Evolutionary conservation across 2,888 invertebrate genomes (phyloP), one percentile per base, ranked within the genome.

Genomic region (Drosophila koepferae): DNA sequence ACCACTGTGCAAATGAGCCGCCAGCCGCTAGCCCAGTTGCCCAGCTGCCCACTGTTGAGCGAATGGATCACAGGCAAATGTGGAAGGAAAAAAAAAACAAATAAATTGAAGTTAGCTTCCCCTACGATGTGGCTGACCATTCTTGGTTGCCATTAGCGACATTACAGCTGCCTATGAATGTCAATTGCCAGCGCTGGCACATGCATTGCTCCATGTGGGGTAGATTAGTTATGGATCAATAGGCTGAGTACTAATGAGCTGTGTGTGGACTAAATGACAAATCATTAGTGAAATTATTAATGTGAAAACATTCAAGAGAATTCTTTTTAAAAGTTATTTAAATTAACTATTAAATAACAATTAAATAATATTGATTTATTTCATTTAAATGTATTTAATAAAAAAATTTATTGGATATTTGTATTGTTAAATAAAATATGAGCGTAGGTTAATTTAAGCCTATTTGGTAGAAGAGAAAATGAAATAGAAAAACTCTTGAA

Each of bases 111-210:
- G 59, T 16, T 44, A 58, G 14, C 38, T 38, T 46, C 28, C 7
- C 34, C 51, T 36, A 23, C 38, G 61, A 68, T 73, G 78, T 20
- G 77, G 79, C 61, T 65, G 62, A 36, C 74, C 68, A 40, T 65
- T 48, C 74, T 60, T 55, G 69, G 62, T 55, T 72, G 70, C 74
- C 56, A 86, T 82, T 83, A 86, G 84, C 86, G 81, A 81, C 84
- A 83, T 81, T 80, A 77, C 67, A 53, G 74, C 74, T 61, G 77
- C 67, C 72, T 70, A 60, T 63, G 71, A 72, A 77, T 81, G 81
- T 62, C 83, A 77, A 83, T 86, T 60, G 77, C 44, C 74, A 67
- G 46, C 38, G 36, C 53, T 69, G 59, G 28, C 20, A 16, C 20
- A 31, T 16, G 14, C 28, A 16, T 9, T 14, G 14, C 28, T 16